These are phyloP conservation scores for Eremobia ochroleuca DNA, from an alignment of 2,888 invertebrate genomes.

Conservation along the genomic window DNA sequence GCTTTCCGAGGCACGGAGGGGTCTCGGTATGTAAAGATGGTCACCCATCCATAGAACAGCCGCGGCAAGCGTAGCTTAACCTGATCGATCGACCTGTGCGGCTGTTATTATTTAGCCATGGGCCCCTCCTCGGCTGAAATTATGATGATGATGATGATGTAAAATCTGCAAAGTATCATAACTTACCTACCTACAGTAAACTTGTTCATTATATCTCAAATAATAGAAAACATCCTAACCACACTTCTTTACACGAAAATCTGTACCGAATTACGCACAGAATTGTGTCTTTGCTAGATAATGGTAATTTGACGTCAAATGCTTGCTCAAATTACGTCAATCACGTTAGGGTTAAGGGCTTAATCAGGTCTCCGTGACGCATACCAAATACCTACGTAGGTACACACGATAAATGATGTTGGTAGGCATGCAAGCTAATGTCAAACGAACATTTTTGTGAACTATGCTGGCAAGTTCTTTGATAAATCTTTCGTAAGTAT, in stretches of 20 bases:
- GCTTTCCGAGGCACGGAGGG: no score
- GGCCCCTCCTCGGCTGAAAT: no score
- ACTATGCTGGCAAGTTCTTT: neutral
- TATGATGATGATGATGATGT: neutral
- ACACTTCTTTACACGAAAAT: constrained; percentile 30
- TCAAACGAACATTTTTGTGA: neutral
- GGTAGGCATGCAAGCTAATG: constrained; percentile 1
- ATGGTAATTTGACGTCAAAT: constrained; percentile 62
- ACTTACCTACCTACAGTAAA: neutral
- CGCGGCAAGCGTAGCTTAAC: no score
- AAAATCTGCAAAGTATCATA: neutral
- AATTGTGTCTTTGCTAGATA: constrained; percentile 44
- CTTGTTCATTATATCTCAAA: neutral
- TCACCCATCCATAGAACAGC: no score
- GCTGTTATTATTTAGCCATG: no score
- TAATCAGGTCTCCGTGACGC: constrained; percentile 61
- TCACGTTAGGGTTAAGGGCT: constrained; percentile 63
- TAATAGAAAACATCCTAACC: neutral
- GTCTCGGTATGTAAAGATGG: no score
- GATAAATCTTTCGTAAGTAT: neutral
- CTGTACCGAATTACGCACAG: constrained; percentile 28
- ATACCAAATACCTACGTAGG: constrained; percentile 47
- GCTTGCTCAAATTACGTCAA: constrained; percentile 65
- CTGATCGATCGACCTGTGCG: no score
- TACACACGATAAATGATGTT: constrained; percentile 12